Evolutionary conservation across 2,888 invertebrate species (phyloP).

Genomic region (Desoria tigrina): DNA sequence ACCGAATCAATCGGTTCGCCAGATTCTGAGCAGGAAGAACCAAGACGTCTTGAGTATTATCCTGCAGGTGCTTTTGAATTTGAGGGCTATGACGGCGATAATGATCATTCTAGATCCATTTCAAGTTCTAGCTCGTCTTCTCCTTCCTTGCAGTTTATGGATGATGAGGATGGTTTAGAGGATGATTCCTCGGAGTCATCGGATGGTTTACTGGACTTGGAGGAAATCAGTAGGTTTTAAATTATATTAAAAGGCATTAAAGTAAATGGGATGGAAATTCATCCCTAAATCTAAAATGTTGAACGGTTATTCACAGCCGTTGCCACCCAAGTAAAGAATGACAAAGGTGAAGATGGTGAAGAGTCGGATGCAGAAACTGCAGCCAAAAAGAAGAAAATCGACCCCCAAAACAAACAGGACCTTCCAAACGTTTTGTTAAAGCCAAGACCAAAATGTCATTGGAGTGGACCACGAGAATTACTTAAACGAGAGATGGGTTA

Average conservation of each 20-base stretch:
- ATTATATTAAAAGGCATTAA: no score
- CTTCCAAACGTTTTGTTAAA: slow-evolving; percentile 57
- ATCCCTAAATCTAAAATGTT: neutral
- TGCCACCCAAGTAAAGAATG: neutral
- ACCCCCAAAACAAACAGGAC: slow-evolving; percentile 31
- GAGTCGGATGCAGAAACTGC: slow-evolving; percentile 20
- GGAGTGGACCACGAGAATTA: slow-evolving; percentile 57
- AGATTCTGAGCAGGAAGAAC: no score
- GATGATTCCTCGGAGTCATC: slow-evolving; percentile 41
- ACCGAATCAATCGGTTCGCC: no score
- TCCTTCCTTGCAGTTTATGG: slow-evolving; percentile 34
- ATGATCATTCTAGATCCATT: neutral
- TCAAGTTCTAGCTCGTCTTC: slow-evolving; percentile 15
- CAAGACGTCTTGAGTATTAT: no score
- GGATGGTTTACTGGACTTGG: slow-evolving; percentile 48
- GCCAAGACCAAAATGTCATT: slow-evolving; percentile 68
- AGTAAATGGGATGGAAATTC: neutral
- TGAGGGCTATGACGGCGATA: slow-evolving; percentile 18
- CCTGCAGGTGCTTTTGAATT: no score
- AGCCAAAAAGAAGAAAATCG: slow-evolving; percentile 35
- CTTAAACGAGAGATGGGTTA: slow-evolving; percentile 53
- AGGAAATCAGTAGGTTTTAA: slow-evolving; percentile 30
- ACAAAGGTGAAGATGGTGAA: slow-evolving; percentile 13
- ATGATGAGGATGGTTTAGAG: slow-evolving; percentile 33
- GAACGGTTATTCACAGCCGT: no score